Evolutionary conservation across 2,797 vertebrate species (phyloP).

Genomic region (Pangasius sanitwongsei): DNA sequence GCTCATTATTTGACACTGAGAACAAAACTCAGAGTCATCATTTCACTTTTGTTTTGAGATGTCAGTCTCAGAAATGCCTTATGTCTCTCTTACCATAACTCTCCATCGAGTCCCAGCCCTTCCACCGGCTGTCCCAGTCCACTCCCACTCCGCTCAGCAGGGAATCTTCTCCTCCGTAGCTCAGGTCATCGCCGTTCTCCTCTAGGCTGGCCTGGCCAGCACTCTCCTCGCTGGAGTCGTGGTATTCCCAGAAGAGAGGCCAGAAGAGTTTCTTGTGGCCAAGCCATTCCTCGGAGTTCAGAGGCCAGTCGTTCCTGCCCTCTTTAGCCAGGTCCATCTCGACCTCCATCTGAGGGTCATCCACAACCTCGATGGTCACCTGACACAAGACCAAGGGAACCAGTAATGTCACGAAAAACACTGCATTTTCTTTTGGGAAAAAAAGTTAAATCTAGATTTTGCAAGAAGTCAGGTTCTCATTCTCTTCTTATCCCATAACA

Average conservation of each 20-base stretch:
- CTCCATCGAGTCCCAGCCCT: conserved; percentile 79
- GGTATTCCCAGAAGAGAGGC: conserved; percentile 87
- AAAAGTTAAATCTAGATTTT: not conserved
- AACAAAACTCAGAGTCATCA: not conserved
- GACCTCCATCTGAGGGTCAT: conserved; percentile 81
- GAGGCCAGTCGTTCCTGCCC: conserved; percentile 80
- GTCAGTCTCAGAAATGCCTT: not conserved
- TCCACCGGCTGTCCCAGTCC: conserved; percentile 75
- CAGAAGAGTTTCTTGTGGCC: conserved; percentile 83
- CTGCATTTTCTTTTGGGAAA: not conserved
- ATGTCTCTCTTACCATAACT: conserved; percentile 75
- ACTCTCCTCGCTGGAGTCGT: conserved; percentile 67
- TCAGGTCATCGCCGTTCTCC: conserved; percentile 71
- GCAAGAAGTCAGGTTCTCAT: not conserved
- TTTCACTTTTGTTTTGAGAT: not conserved
- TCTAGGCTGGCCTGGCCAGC: conserved; percentile 66
- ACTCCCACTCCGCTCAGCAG: conserved; percentile 75
- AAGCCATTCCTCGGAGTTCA: conserved; percentile 77
- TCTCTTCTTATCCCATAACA: not conserved
- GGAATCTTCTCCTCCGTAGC: conserved; percentile 74
- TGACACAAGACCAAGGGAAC: conserved; percentile 53
- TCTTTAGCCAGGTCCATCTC: conserved; percentile 86
- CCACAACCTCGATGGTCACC: conserved; percentile 88
- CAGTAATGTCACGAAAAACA: not conserved
- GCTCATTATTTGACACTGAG: not conserved